Conservation (phyloP, 2,113 vertebrate species). For the Sterna hirundo region DNA sequence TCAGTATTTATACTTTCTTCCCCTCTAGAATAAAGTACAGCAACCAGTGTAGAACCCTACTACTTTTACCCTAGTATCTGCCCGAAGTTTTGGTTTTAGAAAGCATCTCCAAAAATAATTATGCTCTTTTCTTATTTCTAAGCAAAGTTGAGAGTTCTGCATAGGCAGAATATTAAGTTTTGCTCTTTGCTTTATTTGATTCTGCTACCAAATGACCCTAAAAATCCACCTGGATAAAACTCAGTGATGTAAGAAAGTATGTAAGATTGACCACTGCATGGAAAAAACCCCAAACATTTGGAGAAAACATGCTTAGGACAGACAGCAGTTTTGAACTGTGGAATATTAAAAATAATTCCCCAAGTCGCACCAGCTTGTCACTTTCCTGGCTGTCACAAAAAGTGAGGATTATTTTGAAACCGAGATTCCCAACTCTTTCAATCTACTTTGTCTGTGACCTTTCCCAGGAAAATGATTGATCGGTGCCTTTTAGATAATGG, state of each 20-base stretch:
- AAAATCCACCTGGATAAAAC: neutral
- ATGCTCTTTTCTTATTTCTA: neutral
- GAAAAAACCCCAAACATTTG: neutral
- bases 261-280: neutral
- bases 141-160: neutral
- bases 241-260: neutral
- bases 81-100: neutral
- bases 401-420: neutral
- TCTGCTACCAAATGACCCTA: neutral
- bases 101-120: neutral
- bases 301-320: neutral
- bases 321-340: neutral
- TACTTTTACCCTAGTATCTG: neutral
- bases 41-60: neutral
- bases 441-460: neutral
- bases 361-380: neutral
- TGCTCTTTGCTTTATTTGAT: neutral
- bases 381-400: neutral
- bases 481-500: neutral
- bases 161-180: neutral
- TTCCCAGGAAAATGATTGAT: neutral
- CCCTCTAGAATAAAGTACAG: neutral
- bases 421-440: neutral
- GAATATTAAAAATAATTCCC: neutral
- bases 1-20: accelerated